These are phyloP conservation scores for Cryptosula pallasiana DNA, from an alignment of 2,888 invertebrate genomes.

Conservation along the genomic window DNA sequence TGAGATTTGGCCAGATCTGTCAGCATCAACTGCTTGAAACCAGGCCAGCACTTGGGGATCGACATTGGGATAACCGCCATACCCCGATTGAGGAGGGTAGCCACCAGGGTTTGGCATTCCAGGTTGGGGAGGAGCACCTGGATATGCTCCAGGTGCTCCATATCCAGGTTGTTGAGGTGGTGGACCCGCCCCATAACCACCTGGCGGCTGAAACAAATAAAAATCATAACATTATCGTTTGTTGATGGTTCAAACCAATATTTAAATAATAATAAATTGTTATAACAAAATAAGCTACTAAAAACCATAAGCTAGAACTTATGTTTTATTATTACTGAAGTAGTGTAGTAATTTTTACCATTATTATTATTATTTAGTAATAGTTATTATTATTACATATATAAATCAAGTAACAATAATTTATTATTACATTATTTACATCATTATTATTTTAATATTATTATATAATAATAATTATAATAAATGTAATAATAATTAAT, in stretches of 20 bases:
- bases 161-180: slow-evolving; percentile 25
- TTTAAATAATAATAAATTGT: not conserved
- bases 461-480: not conserved
- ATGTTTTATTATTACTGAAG: not conserved
- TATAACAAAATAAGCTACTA: not conserved
- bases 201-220: not conserved
- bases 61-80: slow-evolving; percentile 44
- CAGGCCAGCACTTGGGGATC: slow-evolving; percentile 75
- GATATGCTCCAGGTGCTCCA: slow-evolving; percentile 28
- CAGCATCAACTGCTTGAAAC: slow-evolving; percentile 77
- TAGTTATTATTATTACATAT: not conserved
- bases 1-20: slow-evolving; percentile 75
- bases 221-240: not conserved
- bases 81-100: slow-evolving; percentile 29
- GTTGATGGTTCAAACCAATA: not conserved
- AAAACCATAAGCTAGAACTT: not conserved
- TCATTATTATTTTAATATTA: not conserved
- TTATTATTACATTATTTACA: not conserved
- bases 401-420: not conserved
- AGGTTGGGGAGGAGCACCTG: slow-evolving; percentile 26
- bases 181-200: slow-evolving; percentile 6
- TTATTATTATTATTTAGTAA: no score
- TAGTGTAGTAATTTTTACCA: not conserved
- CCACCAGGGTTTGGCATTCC: slow-evolving; percentile 12
- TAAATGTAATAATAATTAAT: not conserved